phyloP scores from a whole-genome alignment of 2,888 invertebrate species.

The Ectemnius cavifrons region DNA sequence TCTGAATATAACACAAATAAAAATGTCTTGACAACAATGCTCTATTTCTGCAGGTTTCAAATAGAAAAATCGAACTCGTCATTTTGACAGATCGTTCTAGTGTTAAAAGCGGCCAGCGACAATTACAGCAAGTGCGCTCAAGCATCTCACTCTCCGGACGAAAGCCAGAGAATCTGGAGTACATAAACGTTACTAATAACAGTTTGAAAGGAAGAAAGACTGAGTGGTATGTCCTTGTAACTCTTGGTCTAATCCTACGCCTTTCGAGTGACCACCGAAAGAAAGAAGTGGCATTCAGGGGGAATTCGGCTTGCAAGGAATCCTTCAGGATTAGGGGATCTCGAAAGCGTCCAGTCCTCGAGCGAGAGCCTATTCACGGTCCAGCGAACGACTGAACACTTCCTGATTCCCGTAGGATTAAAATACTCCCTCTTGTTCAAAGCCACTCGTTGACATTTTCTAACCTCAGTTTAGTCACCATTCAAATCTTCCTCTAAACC shows the following conservation, averaged over 20 bases:
- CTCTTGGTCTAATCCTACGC: slow-evolving; percentile 40
- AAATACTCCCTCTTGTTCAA: slow-evolving; percentile 9
- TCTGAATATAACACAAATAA: too few species aligned
- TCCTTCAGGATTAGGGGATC: slow-evolving; percentile 47
- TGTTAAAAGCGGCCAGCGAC: too few species aligned
- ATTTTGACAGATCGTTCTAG: too few species aligned
- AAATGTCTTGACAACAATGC: too few species aligned
- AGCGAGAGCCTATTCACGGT: slow-evolving; percentile 9
- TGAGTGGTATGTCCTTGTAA: slow-evolving; percentile 38
- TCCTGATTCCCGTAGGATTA: slow-evolving; percentile 22
- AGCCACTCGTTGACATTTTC: too few species aligned
- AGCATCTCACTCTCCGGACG: not conserved
- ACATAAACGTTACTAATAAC: slow-evolving; percentile 51
- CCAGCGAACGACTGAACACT: slow-evolving; percentile 18
- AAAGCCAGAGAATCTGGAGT: slow-evolving; percentile 20
- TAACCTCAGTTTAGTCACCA: too few species aligned
- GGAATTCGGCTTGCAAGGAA: not conserved
- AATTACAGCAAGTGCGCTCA: too few species aligned
- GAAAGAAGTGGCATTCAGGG: slow-evolving; percentile 12
- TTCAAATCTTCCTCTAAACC: too few species aligned
- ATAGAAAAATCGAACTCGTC: too few species aligned
- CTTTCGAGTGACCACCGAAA: slow-evolving; percentile 6
- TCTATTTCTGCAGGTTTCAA: too few species aligned
- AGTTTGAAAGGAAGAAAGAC: slow-evolving; percentile 29
- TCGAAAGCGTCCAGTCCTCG: slow-evolving; percentile 22